Evolutionary conservation across 2,888 invertebrate species (phyloP).

Genomic region (Ligdia adustata): DNA sequence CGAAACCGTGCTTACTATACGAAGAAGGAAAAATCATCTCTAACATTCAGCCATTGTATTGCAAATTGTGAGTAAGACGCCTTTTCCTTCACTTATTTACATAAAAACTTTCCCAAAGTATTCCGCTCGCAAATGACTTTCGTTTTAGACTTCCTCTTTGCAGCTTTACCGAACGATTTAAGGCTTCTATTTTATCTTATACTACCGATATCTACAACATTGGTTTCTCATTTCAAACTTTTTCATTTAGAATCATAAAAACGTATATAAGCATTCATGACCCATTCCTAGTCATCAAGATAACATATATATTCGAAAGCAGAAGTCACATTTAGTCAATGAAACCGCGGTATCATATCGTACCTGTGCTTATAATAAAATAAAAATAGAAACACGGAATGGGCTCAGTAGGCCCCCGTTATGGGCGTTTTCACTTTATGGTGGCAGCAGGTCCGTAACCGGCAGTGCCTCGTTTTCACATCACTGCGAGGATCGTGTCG

Average conservation of each 20-base stretch:
- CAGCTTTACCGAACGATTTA: constrained; percentile 37
- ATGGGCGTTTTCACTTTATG: constrained; percentile 52
- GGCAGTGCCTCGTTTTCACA: constrained; percentile 49
- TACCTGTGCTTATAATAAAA: constrained; percentile 42
- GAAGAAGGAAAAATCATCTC: constrained; percentile 79
- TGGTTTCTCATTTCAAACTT: not conserved
- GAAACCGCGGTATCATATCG: constrained; percentile 28
- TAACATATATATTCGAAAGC: constrained; percentile 6
- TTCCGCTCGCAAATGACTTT: constrained; percentile 74
- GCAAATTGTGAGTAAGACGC: constrained; percentile 78
- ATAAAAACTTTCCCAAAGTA: constrained; percentile 70
- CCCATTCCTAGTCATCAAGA: not conserved
- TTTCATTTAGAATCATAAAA: not conserved
- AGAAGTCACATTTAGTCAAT: constrained; percentile 17
- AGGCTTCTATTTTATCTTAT: not conserved
- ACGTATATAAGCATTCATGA: not conserved
- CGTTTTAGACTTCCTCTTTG: constrained; percentile 61
- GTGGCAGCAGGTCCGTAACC: constrained; percentile 44
- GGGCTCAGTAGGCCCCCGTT: constrained; percentile 42
- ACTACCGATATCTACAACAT: not conserved
- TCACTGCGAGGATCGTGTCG: constrained; percentile 38
- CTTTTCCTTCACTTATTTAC: constrained; percentile 75
- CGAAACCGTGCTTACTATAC: constrained; percentile 74
- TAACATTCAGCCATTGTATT: constrained; percentile 78
- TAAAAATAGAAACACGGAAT: constrained; percentile 50